phyloP scores from a whole-genome alignment of 2,888 invertebrate genomes.

The Lottia gigantea region DNA sequence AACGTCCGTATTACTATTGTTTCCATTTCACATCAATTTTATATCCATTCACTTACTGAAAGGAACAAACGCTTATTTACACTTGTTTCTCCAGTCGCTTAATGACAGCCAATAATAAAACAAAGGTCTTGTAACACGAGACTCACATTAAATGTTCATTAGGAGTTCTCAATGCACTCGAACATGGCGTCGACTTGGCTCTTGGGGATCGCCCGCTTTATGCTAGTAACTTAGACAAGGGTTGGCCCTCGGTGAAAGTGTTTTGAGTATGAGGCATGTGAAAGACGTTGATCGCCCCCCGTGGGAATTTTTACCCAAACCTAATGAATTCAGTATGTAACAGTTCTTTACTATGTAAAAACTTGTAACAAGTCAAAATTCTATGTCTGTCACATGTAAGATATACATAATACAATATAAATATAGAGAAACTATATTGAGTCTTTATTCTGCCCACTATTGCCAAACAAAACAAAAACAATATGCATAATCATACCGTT shows the following conservation, averaged over 20 bases:
- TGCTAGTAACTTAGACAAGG: not conserved
- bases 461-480: too few relatives aligned
- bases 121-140: slow-evolving; percentile 1
- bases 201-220: not conserved
- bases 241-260: not conserved
- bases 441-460: too few relatives aligned
- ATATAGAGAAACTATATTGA: too few relatives aligned
- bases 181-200: slow-evolving; percentile 5
- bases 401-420: too few relatives aligned
- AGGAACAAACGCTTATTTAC: slow-evolving; percentile 1
- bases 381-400: slow-evolving; percentile 2
- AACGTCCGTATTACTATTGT: slow-evolving; percentile 16
- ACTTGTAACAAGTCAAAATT: not conserved
- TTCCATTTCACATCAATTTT: slow-evolving; percentile 22
- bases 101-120: not conserved
- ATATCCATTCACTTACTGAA: slow-evolving; percentile 3
- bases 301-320: not conserved
- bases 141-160: not conserved
- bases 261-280: not conserved
- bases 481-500: too few relatives aligned
- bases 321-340: not conserved
- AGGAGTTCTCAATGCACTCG: slow-evolving; percentile 6
- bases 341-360: not conserved
- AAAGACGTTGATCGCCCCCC: not conserved
- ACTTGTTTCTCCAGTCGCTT: not conserved